These are phyloP conservation scores for Puma concolor DNA, from an alignment of 2,113 vertebrate species.

Conservation along the genomic window DNA sequence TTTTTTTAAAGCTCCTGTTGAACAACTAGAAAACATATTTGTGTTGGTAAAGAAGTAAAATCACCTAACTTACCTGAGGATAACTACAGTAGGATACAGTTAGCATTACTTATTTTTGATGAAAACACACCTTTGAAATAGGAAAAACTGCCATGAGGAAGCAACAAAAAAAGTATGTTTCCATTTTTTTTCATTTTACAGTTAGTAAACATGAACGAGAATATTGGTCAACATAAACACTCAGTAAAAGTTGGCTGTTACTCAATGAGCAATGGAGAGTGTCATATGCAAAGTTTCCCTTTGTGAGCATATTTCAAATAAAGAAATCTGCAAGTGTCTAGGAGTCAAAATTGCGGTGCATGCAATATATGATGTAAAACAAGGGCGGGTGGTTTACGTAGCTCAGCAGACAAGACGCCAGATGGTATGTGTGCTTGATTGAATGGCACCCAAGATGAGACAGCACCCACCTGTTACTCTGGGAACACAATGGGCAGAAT, in stretches of 20 bases:
- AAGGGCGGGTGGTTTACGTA: background rate
- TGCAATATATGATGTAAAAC: slow-evolving; percentile 31
- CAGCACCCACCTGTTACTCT: slow-evolving; percentile 9
- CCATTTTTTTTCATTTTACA: background rate
- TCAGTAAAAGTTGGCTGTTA: background rate
- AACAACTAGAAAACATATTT: background rate
- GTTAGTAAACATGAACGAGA: background rate
- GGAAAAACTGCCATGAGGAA: background rate
- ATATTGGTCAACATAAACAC: background rate
- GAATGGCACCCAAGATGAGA: background rate
- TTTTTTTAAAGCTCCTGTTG: background rate
- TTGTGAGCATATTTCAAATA: slow-evolving; percentile 36
- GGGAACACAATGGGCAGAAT: background rate
- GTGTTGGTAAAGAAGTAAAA: slow-evolving; percentile 8
- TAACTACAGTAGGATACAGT: background rate
- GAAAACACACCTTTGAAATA: slow-evolving; percentile 22
- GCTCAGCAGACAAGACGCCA: background rate
- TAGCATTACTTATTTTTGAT: background rate
- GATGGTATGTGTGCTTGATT: background rate
- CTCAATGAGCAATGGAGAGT: background rate
- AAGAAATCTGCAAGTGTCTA: slow-evolving; percentile 16
- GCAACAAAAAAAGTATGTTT: background rate
- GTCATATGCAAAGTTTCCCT: slow-evolving; percentile 2
- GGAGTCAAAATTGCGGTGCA: background rate
- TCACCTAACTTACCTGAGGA: background rate